A percentile compares a stretch with the other conserved stretches of the same genome.
Conservation (phyloP, 2,888 invertebrate species). For the Agapostemon virescens region DNA sequence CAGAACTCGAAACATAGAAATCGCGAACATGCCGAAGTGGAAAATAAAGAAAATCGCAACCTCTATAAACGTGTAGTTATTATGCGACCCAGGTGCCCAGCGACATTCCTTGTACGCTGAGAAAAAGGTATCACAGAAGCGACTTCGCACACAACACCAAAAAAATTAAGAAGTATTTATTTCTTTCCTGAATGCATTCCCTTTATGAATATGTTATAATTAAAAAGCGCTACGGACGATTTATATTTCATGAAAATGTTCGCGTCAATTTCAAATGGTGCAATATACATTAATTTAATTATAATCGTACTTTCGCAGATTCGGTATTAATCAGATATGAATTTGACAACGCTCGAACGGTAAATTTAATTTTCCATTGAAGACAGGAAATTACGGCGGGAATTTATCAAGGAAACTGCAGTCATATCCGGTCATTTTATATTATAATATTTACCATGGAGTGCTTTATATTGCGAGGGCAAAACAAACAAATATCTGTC, state of each 20-base stretch:
- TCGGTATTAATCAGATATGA: background rate
- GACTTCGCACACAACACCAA: no score
- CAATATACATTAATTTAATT: background rate
- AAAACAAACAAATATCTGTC: background rate
- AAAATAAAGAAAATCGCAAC: no score
- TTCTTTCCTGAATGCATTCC: no score
- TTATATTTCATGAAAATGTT: background rate
- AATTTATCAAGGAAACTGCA: slow-evolving; percentile 14
- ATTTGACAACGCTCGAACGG: background rate
- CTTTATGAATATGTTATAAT: background rate
- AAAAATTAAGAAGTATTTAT: no score
- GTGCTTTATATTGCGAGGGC: background rate
- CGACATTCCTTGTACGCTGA: no score
- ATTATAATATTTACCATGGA: background rate
- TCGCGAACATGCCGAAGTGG: no score
- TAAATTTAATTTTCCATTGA: background rate
- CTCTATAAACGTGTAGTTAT: no score
- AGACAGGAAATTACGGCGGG: background rate
- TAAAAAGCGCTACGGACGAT: no score
- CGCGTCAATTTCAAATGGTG: background rate
- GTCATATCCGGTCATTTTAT: slow-evolving; percentile 1
- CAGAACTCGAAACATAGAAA: no score
- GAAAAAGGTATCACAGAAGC: no score
- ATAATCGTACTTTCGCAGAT: background rate
- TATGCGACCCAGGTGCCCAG: no score